These are phyloP conservation scores for Zoanthus sociatus DNA, from an alignment of 92 coral and sea anemone species.

Conservation along the genomic window DNA sequence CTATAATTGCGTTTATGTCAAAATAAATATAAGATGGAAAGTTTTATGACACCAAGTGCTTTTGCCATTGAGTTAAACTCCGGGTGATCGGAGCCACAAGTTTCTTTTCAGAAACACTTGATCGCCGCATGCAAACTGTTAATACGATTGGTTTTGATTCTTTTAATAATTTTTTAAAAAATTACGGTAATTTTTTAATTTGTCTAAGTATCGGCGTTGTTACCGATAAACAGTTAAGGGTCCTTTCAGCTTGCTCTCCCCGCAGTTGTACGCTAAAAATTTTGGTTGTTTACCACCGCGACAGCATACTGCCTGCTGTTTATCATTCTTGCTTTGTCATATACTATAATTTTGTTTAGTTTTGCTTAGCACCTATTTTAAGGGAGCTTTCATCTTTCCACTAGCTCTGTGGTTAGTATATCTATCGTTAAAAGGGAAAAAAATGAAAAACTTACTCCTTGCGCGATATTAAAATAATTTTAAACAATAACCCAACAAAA, in stretches of 20 bases:
- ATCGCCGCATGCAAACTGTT: neutral
- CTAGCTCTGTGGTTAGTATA: neutral
- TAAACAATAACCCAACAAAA: neutral
- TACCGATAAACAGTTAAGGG: neutral
- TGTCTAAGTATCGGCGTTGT: neutral
- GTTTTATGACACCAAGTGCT: neutral
- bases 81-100: neutral
- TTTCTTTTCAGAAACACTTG: neutral
- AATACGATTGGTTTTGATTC: neutral
- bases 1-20: neutral
- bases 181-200: neutral
- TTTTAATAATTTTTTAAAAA: neutral
- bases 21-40: neutral
- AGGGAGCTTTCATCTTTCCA: neutral
- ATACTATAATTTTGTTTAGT: neutral
- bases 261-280: neutral
- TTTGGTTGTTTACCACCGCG: neutral
- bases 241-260: neutral
- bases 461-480: neutral
- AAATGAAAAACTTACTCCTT: no score
- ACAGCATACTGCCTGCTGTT: neutral
- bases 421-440: neutral
- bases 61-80: neutral
- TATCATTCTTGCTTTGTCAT: neutral
- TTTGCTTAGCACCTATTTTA: neutral